Base-by-base conservation (phyloP, 2,888 invertebrate genomes). In the Panopea generosa region DNA sequence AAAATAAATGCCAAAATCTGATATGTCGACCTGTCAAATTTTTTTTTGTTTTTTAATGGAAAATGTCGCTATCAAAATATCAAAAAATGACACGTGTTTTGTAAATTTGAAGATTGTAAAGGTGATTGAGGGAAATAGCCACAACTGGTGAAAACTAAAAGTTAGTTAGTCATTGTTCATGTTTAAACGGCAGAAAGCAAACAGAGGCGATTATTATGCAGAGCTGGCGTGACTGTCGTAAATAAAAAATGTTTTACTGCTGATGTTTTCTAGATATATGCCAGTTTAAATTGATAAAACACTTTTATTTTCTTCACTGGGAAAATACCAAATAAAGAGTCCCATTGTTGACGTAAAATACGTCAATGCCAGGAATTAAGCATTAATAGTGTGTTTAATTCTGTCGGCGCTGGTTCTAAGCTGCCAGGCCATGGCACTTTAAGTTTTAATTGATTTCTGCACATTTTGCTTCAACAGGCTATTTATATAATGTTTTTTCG, bases 31-130 rank as follows among this genome's bases (percentile, higher is more conserved):
- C 45, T 45, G 45, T 45, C 45, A 45, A 45, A 6, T 14, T 57
- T n/a, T n/a, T 55, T 57, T 40, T 38, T 61, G 61, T 61, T 49
- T 18, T 7, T 24, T 68, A 68, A 68, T 68, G 68, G 68, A 52
- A 68, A 60, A 57, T 60, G 59, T 68, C 68, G 26, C 60, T 52
- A 60, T 68, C 52, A 68, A 57, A 60, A 40, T 20, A 60, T 52
- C 60, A 50, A 60, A 49, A 61, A 20, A 2, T 61, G 61, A 61
- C 61, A 61, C 61, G 47, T 61, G 59, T 27, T 50, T 61, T 60
- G 18, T 26, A 9, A 11, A 11, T 29, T 45, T 45, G 4, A 45
- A 45, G 45, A 45, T 45, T 16, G 4, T 45, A 45, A 18, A 18
- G 16, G 45, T 20, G 45, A 45, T 45, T 45, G 16, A 45, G 20